These are phyloP conservation scores for Lithobates pipiens DNA, from an alignment of 2,797 vertebrate genomes.

Conservation along the genomic window DNA sequence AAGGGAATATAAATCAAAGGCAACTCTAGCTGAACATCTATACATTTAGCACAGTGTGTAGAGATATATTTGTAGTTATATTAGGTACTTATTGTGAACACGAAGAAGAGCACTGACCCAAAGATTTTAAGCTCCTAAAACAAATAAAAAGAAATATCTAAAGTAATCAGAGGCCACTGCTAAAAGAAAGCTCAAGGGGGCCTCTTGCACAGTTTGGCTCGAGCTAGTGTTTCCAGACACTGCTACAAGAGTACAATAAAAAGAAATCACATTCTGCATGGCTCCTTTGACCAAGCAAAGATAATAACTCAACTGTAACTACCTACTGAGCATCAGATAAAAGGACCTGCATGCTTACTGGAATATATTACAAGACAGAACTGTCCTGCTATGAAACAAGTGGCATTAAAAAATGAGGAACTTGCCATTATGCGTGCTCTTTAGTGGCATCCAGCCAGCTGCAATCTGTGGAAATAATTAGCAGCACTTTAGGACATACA, in stretches of 20 bases:
- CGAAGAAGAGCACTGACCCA: conserved; percentile 9
- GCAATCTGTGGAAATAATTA: conserved; percentile 43
- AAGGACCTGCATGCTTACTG: conserved; percentile 44
- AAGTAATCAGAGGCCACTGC: conserved; percentile 37
- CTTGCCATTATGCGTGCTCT: conserved; percentile 31
- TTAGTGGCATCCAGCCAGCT: conserved; percentile 42
- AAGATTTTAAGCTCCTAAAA: conserved; percentile 8
- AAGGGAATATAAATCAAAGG: conserved; percentile 28
- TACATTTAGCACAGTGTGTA: background rate
- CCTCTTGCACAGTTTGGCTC: conserved; percentile 5
- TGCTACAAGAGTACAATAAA: conserved; percentile 34
- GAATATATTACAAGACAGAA: conserved; percentile 43
- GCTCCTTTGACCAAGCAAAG: conserved; percentile 50
- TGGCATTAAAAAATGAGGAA: conserved; percentile 40
- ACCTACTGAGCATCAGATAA: conserved; percentile 57
- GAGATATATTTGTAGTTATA: conserved; percentile 15
- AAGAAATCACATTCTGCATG: conserved; percentile 47
- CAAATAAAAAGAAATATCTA: conserved; percentile 34
- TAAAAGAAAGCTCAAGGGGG: conserved; percentile 25
- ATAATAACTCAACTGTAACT: conserved; percentile 59
- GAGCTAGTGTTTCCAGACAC: conserved; percentile 9
- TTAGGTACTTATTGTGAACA: background rate
- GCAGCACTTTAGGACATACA: conserved; percentile 12
- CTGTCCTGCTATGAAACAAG: conserved; percentile 51
- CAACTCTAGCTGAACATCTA: conserved; percentile 17